Evolutionary conservation across 2,888 invertebrate species (phyloP).

Genomic region (Leucophenga montana): DNA sequence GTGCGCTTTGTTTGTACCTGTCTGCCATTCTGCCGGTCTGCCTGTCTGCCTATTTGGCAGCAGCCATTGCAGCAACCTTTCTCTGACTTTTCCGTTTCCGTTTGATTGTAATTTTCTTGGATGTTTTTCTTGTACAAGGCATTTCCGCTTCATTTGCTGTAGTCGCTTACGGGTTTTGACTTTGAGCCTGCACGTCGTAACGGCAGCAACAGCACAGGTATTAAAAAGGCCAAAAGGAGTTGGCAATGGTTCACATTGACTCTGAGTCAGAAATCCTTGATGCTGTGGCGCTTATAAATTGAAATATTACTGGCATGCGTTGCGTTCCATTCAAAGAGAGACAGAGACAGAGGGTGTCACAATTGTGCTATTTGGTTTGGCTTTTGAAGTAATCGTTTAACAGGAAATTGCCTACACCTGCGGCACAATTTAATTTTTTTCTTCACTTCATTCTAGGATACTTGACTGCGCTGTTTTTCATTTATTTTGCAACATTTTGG

Average conservation of each 20-base stretch:
- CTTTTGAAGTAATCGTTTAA: slow-evolving; percentile 57
- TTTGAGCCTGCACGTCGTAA: not conserved
- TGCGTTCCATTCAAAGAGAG: not conserved
- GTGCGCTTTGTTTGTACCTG: slow-evolving; percentile 33
- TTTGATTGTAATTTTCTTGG: slow-evolving; percentile 17
- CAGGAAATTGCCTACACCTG: slow-evolving; percentile 65
- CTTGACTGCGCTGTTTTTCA: slow-evolving; percentile 30
- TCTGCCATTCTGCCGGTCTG: too few relatives aligned
- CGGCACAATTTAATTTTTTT: slow-evolving; percentile 63
- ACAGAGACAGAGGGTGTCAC: too few relatives aligned
- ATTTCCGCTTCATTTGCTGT: slow-evolving; percentile 63
- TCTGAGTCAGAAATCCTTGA: not conserved
- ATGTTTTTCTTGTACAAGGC: slow-evolving; percentile 40
- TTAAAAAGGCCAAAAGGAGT: slow-evolving; percentile 21
- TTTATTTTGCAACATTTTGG: slow-evolving; percentile 2
- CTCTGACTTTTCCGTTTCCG: not conserved
- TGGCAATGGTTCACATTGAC: too few relatives aligned
- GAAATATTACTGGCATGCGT: slow-evolving; percentile 55
- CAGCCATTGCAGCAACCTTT: slow-evolving; percentile 1
- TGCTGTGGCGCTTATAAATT: slow-evolving; percentile 40
- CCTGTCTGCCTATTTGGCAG: too few relatives aligned
- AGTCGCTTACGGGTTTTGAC: not conserved
- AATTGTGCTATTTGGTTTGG: slow-evolving; percentile 28
- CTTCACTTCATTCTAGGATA: slow-evolving; percentile 27
- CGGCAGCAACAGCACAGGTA: slow-evolving; percentile 4